These are phyloP conservation scores for Drosophila sproati DNA, from an alignment of 1,140 invertebrate genomes.

Conservation along the genomic window DNA sequence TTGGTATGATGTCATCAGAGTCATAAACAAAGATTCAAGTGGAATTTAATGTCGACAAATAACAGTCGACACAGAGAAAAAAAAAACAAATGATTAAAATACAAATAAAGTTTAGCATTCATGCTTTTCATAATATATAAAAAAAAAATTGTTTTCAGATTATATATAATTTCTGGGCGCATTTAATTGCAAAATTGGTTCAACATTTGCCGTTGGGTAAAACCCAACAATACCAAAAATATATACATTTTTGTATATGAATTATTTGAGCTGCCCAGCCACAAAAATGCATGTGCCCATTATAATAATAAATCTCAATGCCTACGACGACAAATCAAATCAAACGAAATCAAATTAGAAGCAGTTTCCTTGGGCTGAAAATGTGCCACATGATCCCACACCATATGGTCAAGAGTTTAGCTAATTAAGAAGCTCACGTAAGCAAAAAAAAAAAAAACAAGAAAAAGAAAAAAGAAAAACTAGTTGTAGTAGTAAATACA, in stretches of 20 bases:
- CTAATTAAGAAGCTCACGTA: conserved; percentile 70
- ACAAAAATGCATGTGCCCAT: conserved; percentile 7
- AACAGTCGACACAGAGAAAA: no score
- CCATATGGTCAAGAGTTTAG: conserved; percentile 67
- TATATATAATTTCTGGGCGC: no score
- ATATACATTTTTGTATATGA: no score
- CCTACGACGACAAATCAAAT: conserved; percentile 28
- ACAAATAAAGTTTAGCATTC: no score
- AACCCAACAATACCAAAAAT: no score
- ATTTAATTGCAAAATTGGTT: no score
- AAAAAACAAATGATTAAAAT: no score
- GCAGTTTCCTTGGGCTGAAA: conserved; percentile 18
- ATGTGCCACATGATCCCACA: conserved; percentile 22
- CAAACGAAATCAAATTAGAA: conserved; percentile 40
- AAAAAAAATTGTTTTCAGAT: no score
- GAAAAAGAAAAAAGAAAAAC: conserved; percentile 24
- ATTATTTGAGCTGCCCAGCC: no score
- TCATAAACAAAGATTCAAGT: conserved; percentile 38
- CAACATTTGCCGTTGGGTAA: no score
- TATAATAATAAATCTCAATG: conserved; percentile 44
- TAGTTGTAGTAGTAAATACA: conserved; percentile 40
- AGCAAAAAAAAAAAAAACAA: conserved; percentile 40
- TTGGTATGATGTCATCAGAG: conserved; percentile 57
- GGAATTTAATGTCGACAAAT: not conserved
- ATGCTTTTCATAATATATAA: no score